A percentile compares a stretch with the other conserved stretches of the same genome.
phyloP scores from a whole-genome alignment of 2,797 vertebrate genomes.

The Platyrinchus mystaceus region DNA sequence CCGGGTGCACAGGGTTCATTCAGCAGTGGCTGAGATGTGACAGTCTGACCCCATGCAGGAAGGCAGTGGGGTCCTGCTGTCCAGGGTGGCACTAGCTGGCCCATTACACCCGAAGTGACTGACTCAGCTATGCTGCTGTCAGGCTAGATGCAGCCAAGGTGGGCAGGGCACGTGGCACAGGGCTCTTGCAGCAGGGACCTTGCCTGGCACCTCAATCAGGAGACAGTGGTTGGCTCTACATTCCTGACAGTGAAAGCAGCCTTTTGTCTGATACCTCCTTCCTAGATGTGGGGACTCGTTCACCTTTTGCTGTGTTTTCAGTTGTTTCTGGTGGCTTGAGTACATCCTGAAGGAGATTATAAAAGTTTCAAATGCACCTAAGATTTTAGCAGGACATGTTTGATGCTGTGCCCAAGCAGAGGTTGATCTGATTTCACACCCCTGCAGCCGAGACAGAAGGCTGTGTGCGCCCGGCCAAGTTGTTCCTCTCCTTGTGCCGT shows the following conservation, averaged over 20 bases:
- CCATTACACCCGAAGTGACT: accelerated
- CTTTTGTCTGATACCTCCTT: neutral
- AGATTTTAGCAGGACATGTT: neutral
- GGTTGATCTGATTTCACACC: neutral
- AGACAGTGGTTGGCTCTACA: accelerated
- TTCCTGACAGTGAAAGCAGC: accelerated
- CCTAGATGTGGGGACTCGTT: neutral
- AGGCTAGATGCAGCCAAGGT: neutral
- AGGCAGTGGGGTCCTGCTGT: neutral
- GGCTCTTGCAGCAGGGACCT: neutral
- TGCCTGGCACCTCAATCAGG: neutral
- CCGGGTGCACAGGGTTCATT: accelerated
- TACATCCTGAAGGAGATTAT: neutral
- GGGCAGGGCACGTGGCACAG: neutral
- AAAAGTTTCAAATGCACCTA: neutral
- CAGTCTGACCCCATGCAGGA: accelerated
- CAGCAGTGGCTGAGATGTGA: neutral
- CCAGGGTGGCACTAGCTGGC: accelerated
- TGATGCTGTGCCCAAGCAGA: neutral
- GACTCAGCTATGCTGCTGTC: accelerated
- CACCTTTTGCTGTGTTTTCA: neutral
- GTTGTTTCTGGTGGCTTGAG: neutral
- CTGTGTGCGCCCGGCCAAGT: accelerated
- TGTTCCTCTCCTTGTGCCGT: no score
- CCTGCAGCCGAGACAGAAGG: neutral